Evolutionary conservation across 2,797 vertebrate genomes (phyloP).

Genomic region (Hozukius guyotensis): DNA sequence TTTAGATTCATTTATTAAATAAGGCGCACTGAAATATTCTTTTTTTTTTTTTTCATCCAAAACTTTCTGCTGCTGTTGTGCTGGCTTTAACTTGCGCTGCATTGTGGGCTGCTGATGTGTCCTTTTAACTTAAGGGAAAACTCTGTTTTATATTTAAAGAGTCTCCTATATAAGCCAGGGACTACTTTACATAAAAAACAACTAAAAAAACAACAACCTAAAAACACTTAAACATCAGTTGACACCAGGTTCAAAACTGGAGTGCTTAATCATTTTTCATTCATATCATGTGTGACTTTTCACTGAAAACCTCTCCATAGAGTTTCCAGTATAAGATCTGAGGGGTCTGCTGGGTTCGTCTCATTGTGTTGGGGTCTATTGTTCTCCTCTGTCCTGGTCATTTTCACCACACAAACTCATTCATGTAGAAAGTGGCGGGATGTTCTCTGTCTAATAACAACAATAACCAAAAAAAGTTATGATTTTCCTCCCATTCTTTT

Average conservation of each 20-base stretch:
- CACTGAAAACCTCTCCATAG: not conserved
- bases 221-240: not conserved
- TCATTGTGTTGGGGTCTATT: slow-evolving; percentile 45
- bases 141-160: not conserved
- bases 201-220: too few relatives aligned
- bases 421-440: slow-evolving; percentile 77
- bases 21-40: not conserved
- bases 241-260: not conserved
- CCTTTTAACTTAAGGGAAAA: not conserved
- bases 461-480: not conserved
- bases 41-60: not conserved
- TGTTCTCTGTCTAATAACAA: not conserved
- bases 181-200: not conserved
- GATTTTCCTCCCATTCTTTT: not conserved
- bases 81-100: not conserved
- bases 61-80: not conserved
- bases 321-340: too few relatives aligned
- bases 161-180: not conserved
- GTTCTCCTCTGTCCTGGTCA: slow-evolving; percentile 56
- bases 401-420: slow-evolving; percentile 28
- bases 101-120: not conserved
- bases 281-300: not conserved
- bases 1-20: not conserved
- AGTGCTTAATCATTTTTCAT: not conserved
- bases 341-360: not conserved